These are phyloP conservation scores for Epistrophe grossulariae DNA, from an alignment of 2,888 invertebrate genomes.

Conservation along the genomic window DNA sequence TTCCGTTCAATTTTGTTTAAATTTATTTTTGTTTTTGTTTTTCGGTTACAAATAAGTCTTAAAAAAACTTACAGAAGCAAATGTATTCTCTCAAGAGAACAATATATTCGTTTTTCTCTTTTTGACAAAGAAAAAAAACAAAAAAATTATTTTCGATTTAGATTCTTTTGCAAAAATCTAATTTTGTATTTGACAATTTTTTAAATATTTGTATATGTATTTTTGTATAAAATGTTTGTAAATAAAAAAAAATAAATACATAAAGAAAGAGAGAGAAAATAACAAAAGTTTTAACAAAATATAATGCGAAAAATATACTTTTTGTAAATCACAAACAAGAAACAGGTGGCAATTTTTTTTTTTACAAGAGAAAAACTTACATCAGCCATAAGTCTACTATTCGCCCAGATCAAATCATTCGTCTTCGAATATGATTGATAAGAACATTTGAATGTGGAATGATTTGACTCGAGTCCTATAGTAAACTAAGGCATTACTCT, in stretches of 20 bases:
- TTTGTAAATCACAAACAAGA: constrained; percentile 73
- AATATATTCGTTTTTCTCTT: constrained; percentile 73
- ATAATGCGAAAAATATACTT: constrained; percentile 28
- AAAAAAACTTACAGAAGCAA: constrained; percentile 64
- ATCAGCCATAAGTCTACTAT: constrained; percentile 1
- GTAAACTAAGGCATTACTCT: constrained; percentile 9
- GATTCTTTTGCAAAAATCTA: constrained; percentile 35
- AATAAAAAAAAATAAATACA: constrained; percentile 58
- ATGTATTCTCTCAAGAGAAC: constrained; percentile 43
- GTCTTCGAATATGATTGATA: not conserved
- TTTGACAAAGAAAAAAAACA: constrained; percentile 53
- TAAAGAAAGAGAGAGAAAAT: constrained; percentile 28
- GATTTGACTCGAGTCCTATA: not conserved
- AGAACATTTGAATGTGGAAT: not conserved
- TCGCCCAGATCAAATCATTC: not conserved
- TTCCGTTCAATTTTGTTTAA: constrained; percentile 64
- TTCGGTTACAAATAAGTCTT: constrained; percentile 56
- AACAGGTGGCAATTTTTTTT: constrained; percentile 56
- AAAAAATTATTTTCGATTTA: not conserved
- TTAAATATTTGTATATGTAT: no score
- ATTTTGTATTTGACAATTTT: constrained; percentile 62
- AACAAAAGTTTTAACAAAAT: constrained; percentile 31
- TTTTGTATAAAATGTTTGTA: constrained; percentile 74
- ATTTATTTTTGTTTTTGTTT: not conserved
- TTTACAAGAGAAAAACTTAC: constrained; percentile 63